phyloP scores from a whole-genome alignment of 1,140 invertebrate species.

The Drosophila prosaltans region DNA sequence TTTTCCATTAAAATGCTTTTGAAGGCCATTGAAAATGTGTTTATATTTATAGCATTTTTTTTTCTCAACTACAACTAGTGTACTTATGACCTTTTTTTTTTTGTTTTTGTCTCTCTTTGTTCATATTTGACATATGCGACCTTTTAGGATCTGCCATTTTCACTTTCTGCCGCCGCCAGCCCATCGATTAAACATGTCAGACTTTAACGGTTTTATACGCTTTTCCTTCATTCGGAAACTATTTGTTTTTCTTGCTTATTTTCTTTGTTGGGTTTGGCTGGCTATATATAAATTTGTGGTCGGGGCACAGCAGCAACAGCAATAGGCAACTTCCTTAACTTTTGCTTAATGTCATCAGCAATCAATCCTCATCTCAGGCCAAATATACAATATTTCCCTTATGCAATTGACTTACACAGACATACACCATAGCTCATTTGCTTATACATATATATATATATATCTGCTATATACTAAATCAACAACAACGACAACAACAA shows the following conservation, averaged over 20 bases:
- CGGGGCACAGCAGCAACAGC: neutral
- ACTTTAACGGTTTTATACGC: neutral
- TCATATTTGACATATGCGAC: constrained; percentile 2
- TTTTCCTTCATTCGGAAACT: constrained; percentile 3
- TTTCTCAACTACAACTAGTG: neutral
- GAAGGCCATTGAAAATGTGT: neutral
- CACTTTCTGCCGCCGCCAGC: neutral
- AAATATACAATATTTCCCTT: constrained; percentile 38
- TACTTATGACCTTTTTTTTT: neutral
- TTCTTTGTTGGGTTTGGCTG: constrained; percentile 4
- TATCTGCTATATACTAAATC: neutral
- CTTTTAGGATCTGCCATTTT: constrained; percentile 7
- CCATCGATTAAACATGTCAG: constrained; percentile 12
- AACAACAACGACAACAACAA: constrained; percentile 43
- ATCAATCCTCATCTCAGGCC: constrained; percentile 12
- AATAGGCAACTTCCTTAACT: constrained; percentile 16
- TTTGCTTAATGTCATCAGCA: constrained; percentile 23
- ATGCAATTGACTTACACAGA: constrained; percentile 42
- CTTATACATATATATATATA: no score
- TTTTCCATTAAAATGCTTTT: neutral
- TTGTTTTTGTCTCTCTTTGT: neutral
- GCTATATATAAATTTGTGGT: neutral
- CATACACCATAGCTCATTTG: constrained; percentile 18
- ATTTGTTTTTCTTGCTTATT: constrained; percentile 4
- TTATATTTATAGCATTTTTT: neutral